Conservation (phyloP, 2,888 invertebrate species). For the Dasysyrphus tricinctus region DNA sequence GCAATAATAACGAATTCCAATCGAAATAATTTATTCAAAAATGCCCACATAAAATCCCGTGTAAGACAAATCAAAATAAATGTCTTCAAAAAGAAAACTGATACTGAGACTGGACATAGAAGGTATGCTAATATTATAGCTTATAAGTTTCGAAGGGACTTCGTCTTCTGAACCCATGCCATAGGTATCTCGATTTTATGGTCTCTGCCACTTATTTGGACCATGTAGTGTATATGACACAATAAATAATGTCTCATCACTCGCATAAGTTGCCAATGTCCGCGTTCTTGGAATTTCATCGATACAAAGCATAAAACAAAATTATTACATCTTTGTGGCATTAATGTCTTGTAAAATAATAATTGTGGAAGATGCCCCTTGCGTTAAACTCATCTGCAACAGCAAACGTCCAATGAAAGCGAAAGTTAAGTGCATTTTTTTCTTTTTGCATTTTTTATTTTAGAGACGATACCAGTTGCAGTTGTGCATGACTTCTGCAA, state of each 20-base stretch:
- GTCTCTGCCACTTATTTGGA: slow-evolving; percentile 17
- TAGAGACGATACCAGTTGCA: slow-evolving; percentile 68
- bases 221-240: slow-evolving; percentile 8
- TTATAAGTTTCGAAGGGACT: neutral
- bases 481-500: slow-evolving; percentile 69
- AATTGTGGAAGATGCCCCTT: slow-evolving; percentile 23
- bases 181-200: neutral
- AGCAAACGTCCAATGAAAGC: slow-evolving; percentile 51
- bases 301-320: slow-evolving; percentile 43
- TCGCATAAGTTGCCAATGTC: slow-evolving; percentile 37
- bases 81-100: neutral
- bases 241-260: slow-evolving; percentile 30
- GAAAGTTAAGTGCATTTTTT: slow-evolving; percentile 66
- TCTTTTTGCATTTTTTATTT: slow-evolving; percentile 64
- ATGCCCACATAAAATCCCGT: neutral
- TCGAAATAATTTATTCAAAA: neutral
- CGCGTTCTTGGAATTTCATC: slow-evolving; percentile 53
- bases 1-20: slow-evolving; percentile 8
- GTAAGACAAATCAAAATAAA: neutral
- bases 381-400: slow-evolving; percentile 5
- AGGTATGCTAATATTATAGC: neutral
- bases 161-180: neutral
- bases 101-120: neutral
- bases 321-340: slow-evolving; percentile 58
- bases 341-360: slow-evolving; percentile 38